These are phyloP conservation scores for Epsilonema sp. DNA, from an alignment of 2,888 invertebrate genomes.

Conservation along the genomic window DNA sequence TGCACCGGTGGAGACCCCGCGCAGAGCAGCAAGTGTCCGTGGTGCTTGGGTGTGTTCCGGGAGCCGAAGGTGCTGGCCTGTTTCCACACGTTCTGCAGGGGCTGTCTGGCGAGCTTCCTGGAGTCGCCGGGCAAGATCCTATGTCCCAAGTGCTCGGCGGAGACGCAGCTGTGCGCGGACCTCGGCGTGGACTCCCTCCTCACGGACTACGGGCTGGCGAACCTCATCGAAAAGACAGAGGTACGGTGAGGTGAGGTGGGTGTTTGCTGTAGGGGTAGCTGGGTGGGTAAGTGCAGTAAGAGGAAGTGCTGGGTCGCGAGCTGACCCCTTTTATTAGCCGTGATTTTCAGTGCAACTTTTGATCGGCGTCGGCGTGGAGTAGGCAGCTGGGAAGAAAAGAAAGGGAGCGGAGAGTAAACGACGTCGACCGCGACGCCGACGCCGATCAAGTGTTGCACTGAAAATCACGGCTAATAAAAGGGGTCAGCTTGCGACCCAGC, in stretches of 20 bases:
- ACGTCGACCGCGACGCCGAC: background rate
- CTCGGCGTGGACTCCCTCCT: conserved; percentile 46
- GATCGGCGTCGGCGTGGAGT: too few relatives aligned
- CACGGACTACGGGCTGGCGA: conserved; percentile 42
- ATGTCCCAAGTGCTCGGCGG: conserved; percentile 46
- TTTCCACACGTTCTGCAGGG: conserved; percentile 62
- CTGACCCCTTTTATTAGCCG: too few relatives aligned
- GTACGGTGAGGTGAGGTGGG: too few relatives aligned
- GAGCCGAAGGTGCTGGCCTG: conserved; percentile 56
- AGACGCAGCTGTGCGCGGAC: conserved; percentile 31
- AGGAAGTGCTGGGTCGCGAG: too few relatives aligned
- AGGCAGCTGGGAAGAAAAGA: too few relatives aligned
- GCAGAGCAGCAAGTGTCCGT: conserved; percentile 39
- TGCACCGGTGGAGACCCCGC: too few relatives aligned
- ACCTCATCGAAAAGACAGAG: conserved; percentile 23
- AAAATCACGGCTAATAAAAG: too few relatives aligned
- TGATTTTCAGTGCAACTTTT: too few relatives aligned
- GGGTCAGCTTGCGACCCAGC: too few relatives aligned
- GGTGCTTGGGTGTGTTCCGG: conserved; percentile 54
- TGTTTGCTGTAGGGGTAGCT: too few relatives aligned
- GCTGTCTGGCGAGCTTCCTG: conserved; percentile 48
- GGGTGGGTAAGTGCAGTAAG: background rate
- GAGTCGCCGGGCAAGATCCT: conserved; percentile 38
- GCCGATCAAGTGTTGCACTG: too few relatives aligned
- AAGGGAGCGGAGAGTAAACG: conserved; percentile 3